Conservation (phyloP, 2,113 vertebrate genomes). For the Orthonyx spaldingii region DNA sequence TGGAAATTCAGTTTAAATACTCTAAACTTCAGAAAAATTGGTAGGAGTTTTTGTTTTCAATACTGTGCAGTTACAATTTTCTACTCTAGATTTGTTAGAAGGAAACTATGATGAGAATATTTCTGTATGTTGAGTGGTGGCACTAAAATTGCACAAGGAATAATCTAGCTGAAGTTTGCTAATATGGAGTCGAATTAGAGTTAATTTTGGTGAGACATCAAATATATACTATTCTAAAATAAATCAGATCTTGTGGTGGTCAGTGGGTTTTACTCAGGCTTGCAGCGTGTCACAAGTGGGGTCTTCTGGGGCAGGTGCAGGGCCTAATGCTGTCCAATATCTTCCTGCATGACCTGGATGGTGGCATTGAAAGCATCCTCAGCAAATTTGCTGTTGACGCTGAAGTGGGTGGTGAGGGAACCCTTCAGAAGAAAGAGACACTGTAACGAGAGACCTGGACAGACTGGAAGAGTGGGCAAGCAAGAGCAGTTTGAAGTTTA, state of each 20-base stretch:
- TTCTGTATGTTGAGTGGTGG: not conserved
- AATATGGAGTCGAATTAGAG: not conserved
- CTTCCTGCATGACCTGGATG: not conserved
- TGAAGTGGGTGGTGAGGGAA: not conserved
- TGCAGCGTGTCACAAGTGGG: not conserved
- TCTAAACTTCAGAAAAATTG: not conserved
- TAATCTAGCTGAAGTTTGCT: not conserved
- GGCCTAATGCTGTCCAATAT: fast-evolving
- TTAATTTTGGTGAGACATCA: not conserved
- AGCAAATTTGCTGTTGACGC: not conserved
- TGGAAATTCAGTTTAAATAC: not conserved
- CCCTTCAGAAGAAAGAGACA: not conserved
- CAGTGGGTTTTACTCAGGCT: not conserved
- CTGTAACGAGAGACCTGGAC: not conserved
- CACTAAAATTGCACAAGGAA: not conserved
- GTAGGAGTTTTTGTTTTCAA: not conserved
- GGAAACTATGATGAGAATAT: not conserved
- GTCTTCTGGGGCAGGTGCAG: not conserved
- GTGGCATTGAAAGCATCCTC: not conserved
- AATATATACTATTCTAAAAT: not conserved
- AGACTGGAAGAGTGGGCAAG: not conserved
- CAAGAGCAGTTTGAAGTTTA: not conserved
- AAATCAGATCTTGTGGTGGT: not conserved
- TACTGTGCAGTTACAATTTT: not conserved
- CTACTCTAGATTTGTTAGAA: not conserved